Evolutionary conservation across 2,888 invertebrate species (phyloP).

Genomic region (Tineola bisselliella): DNA sequence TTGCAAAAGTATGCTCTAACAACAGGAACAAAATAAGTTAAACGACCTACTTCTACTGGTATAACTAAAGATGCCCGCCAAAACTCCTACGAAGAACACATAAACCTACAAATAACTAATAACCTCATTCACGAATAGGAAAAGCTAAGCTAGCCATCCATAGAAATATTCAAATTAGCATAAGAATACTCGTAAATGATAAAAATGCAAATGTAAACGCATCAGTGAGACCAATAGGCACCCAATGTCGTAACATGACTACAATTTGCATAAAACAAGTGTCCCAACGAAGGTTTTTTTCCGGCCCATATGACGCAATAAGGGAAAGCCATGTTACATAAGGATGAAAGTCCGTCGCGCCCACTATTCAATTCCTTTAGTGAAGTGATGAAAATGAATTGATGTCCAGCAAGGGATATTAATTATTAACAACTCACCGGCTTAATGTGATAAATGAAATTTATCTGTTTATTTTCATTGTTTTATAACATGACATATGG

Average conservation of each 20-base stretch:
- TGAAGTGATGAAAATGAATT: neutral
- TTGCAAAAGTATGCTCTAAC: no score
- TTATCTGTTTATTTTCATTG: no score
- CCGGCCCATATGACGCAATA: conserved; percentile 12
- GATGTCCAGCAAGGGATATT: conserved; percentile 3
- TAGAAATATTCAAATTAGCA: neutral
- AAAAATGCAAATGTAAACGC: neutral
- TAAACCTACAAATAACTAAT: no score
- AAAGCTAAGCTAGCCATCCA: no score
- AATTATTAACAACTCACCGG: neutral
- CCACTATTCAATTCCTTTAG: neutral
- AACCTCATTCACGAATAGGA: no score
- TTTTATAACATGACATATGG: no score
- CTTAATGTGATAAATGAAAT: no score
- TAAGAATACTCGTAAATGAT: neutral
- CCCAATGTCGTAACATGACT: neutral
- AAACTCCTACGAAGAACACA: no score
- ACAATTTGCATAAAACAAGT: conserved; percentile 8
- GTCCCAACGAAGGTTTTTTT: conserved; percentile 13
- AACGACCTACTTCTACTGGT: no score
- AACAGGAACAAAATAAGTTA: no score
- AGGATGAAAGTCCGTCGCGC: conserved; percentile 10
- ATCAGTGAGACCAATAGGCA: neutral
- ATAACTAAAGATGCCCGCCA: no score
- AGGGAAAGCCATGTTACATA: conserved; percentile 8